A percentile compares a stretch with the other conserved stretches of the same genome.
These are phyloP conservation scores for Hystrix brachyura DNA, from an alignment of 2,113 vertebrate species.

Conservation along the genomic window DNA sequence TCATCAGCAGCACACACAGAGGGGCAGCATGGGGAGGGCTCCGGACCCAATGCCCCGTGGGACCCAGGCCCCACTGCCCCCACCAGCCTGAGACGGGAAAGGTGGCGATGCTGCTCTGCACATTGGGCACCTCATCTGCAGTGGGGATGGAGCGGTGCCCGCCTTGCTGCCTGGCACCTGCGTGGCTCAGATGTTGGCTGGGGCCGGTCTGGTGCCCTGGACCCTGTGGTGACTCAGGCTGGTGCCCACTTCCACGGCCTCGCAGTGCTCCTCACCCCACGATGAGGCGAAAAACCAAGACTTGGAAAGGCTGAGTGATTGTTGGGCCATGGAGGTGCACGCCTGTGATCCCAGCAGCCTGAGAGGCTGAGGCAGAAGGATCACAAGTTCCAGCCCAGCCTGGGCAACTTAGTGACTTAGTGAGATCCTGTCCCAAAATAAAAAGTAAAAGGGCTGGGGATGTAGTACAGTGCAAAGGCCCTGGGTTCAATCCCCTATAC, in stretches of 20 bases:
- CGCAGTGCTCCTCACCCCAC: neutral
- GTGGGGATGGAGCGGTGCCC: neutral
- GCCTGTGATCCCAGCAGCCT: neutral
- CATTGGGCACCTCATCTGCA: fast-evolving
- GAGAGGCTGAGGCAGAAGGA: neutral
- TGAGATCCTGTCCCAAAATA: neutral
- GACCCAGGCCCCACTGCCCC: neutral
- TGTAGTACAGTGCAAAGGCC: neutral
- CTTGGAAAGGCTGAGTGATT: neutral
- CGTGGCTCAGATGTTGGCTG: neutral
- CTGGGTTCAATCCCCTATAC: neutral
- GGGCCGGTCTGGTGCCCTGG: neutral
- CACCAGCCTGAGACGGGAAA: neutral
- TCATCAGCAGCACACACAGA: fast-evolving
- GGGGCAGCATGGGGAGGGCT: fast-evolving
- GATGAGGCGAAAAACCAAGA: neutral
- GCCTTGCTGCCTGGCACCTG: neutral
- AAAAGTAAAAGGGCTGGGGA: neutral
- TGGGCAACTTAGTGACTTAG: neutral
- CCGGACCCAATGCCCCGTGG: neutral
- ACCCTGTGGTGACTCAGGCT: neutral
- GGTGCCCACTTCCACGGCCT: neutral
- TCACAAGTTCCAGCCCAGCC: neutral
- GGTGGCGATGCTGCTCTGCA: neutral
- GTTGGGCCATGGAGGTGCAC: neutral